Base-by-base conservation (phyloP, 2,888 invertebrate species). In the Orthosia gothica region DNA sequence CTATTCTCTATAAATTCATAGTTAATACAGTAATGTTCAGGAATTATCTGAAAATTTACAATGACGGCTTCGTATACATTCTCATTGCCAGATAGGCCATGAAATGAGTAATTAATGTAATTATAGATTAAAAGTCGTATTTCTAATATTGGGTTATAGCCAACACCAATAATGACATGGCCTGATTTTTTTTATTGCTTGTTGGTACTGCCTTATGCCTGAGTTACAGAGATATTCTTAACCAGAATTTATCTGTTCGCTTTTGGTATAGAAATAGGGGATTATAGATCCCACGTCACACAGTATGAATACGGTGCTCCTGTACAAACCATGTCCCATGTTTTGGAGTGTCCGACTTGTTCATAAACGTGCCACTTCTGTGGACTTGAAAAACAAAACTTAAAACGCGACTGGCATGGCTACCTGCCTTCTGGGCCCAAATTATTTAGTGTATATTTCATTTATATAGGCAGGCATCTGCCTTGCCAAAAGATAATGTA, bases 81-180 rank as follows among this genome's bases (percentile, higher is more conserved):
- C 66, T 71, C 61, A 78, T 40, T 61, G 52, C 70, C 79, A 74
- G 64, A 76, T 81, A 68, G 45, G 71, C 50, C 55, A 47, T 74
- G 58, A 40, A 15, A 72, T 55, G 64, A 59, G 78, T 84, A 83
- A 78, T 84, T 69, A 69, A 69, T 69, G 23, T 77, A 77, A 75
- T 69, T 76, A 78, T 81, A 84, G 81, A 76, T 70, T 74, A 84
- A 71, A 78, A 73, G 75, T 78, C 63, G 66, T 65, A 68, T 23
- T 45, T 61, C 15, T 20, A 69, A 54, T 49, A 50, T 76, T 85
- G 83, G 78, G 61, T 45, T 50, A 52, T 62, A 63, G 85, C 85
- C 85, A 85, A 81, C 40, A 49, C 20, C 49, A 83, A 71, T 67
- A 74, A 26, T 50, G 18, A 64, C 52, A 74, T 3, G 73, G 40